A percentile compares a stretch with the other conserved stretches of the same genome.
Evolutionary conservation across 1,140 invertebrate species (phyloP).

Genomic region (Drosophila dunni): DNA sequence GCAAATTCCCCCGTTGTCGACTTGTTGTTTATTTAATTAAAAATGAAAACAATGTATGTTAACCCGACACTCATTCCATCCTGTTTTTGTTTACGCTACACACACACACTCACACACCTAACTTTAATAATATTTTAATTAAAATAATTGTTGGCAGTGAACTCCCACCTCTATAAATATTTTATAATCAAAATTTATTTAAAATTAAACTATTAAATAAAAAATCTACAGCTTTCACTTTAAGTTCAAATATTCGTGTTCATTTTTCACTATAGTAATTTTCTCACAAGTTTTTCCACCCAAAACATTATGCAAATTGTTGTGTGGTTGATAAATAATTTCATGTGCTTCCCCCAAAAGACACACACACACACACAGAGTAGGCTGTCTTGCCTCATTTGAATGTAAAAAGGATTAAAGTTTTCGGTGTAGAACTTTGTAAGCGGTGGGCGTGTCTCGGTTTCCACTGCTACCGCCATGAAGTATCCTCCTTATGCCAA

Average conservation of each 20-base stretch:
- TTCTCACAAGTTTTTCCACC: conserved; percentile 6
- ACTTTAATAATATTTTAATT: conserved; percentile 29
- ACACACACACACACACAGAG: neutral
- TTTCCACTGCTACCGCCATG: neutral
- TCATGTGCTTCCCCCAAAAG: conserved; percentile 2
- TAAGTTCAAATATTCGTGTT: neutral
- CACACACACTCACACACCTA: neutral
- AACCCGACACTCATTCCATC: neutral
- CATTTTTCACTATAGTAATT: conserved; percentile 11
- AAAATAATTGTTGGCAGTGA: neutral
- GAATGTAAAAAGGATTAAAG: conserved; percentile 67
- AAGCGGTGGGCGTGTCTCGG: conserved; percentile 25
- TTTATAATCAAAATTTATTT: neutral
- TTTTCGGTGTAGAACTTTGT: conserved; percentile 28
- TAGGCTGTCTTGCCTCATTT: conserved; percentile 52
- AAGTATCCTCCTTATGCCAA: conserved; percentile 52
- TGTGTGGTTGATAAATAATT: conserved; percentile 53
- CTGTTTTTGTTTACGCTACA: neutral
- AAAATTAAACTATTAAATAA: neutral
- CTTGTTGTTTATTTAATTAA: conserved; percentile 68
- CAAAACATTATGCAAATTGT: conserved; percentile 55
- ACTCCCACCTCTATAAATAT: neutral
- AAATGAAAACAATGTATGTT: conserved; percentile 59
- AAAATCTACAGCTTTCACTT: neutral
- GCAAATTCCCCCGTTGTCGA: conserved; percentile 48